Conservation (phyloP, 1,140 invertebrate genomes). For the Tyrophagus putrescentiae region DNA sequence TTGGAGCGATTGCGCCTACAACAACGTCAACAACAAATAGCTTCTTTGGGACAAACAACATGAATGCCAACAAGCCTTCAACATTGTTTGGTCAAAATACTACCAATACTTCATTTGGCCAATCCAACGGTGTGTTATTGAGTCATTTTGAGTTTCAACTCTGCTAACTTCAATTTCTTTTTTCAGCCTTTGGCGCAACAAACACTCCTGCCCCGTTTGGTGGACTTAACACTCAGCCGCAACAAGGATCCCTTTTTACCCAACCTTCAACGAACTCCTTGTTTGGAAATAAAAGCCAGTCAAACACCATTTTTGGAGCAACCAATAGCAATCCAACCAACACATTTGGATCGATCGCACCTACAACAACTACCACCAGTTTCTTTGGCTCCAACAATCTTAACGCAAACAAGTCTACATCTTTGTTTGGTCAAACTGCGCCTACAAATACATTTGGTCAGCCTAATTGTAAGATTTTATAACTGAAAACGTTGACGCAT, state of each 20-base stretch:
- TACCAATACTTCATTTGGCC: conserved; percentile 5
- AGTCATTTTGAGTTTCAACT: too few species aligned
- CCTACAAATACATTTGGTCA: conserved; percentile 3
- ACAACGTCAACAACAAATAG: conserved; percentile 24
- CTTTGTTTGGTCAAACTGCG: conserved; percentile 11
- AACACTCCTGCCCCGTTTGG: conserved; percentile 4
- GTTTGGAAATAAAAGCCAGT: conserved; percentile 30
- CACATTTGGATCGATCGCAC: conserved; percentile 28
- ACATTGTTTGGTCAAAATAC: conserved; percentile 24
- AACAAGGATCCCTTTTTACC: too few species aligned
- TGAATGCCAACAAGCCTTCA: conserved; percentile 1
- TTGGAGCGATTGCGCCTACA: conserved; percentile 28
- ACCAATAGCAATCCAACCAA: conserved; percentile 26
- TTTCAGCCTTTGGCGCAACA: conserved; percentile 2
- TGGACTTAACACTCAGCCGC: too few species aligned
- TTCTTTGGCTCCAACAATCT: conserved; percentile 39
- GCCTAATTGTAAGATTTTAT: too few species aligned
- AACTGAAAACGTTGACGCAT: too few species aligned
- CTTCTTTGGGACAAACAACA: conserved; percentile 25
- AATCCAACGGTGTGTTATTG: background rate
- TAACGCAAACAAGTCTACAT: conserved; percentile 22
- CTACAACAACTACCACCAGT: conserved; percentile 34
- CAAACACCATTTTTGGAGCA: conserved; percentile 27
- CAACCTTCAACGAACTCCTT: conserved; percentile 17
- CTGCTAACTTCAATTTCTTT: too few species aligned